A percentile compares a stretch with the other conserved stretches of the same genome.
These are phyloP conservation scores for Orcinus orca DNA, from an alignment of 2,113 vertebrate genomes.

Conservation along the genomic window DNA sequence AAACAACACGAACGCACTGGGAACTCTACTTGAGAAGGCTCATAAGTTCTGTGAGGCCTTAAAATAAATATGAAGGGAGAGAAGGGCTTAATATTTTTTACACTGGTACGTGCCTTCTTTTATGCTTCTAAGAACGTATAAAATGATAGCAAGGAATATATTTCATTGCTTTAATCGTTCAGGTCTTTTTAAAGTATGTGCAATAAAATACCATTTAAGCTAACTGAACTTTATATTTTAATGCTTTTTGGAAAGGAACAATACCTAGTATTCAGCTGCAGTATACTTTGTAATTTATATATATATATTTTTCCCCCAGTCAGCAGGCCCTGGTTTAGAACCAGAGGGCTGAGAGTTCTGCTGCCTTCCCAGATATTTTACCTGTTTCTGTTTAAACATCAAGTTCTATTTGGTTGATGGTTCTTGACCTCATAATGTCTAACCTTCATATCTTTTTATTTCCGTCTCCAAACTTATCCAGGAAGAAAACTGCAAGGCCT, in stretches of 20 bases:
- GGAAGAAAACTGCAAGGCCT: slow-evolving; percentile 35
- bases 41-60: neutral
- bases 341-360: slow-evolving; percentile 29
- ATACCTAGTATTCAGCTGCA: slow-evolving; percentile 47
- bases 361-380: slow-evolving; percentile 54
- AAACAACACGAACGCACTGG: neutral
- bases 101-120: neutral
- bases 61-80: neutral
- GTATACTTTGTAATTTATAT: slow-evolving; percentile 52
- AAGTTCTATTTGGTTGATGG: slow-evolving; percentile 61
- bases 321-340: slow-evolving; percentile 48
- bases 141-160: slow-evolving; percentile 55
- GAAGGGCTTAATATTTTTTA: slow-evolving; percentile 41
- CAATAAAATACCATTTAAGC: slow-evolving; percentile 70
- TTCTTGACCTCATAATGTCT: slow-evolving; percentile 69
- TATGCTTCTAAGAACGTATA: slow-evolving; percentile 45
- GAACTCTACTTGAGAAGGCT: neutral
- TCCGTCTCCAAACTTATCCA: neutral
- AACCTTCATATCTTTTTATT: slow-evolving; percentile 27
- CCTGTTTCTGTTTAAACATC: slow-evolving; percentile 22
- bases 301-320: neutral
- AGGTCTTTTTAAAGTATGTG: slow-evolving; percentile 64
- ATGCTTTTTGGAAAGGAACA: slow-evolving; percentile 52
- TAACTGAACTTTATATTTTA: slow-evolving; percentile 72
- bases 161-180: slow-evolving; percentile 70